Conservation (phyloP, 2,888 invertebrate species). For the Crioceris asparagi region DNA sequence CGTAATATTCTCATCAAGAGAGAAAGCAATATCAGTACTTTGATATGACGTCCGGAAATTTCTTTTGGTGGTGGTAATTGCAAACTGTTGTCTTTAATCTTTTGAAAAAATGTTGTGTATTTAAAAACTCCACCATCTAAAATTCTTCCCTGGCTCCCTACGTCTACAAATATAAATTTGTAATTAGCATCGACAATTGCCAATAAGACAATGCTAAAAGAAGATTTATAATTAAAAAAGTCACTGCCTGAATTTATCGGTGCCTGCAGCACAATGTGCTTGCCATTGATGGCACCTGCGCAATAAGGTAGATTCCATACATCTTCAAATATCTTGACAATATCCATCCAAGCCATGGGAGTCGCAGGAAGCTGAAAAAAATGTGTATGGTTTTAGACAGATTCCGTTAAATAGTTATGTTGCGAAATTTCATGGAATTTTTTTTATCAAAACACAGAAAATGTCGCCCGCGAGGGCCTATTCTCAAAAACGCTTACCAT, state of each 20-base stretch:
- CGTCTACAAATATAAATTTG: slow-evolving; percentile 28
- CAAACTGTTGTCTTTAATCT: background rate
- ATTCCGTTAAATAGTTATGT: no score
- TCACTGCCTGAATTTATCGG: slow-evolving; percentile 24
- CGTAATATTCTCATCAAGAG: slow-evolving; percentile 7
- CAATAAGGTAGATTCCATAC: slow-evolving; percentile 10
- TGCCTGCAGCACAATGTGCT: slow-evolving; percentile 25
- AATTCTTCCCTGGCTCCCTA: slow-evolving; percentile 27
- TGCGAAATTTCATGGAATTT: no score
- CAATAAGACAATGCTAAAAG: slow-evolving; percentile 30
- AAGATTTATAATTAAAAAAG: slow-evolving; percentile 27
- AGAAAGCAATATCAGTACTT: slow-evolving; percentile 8
- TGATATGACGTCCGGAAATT: background rate
- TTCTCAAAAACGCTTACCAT: no score
- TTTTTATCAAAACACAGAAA: no score
- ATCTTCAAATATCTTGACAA: slow-evolving; percentile 5
- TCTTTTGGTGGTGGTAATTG: background rate
- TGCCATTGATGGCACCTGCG: slow-evolving; percentile 28
- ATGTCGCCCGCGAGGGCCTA: no score
- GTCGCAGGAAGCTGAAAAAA: slow-evolving; percentile 8
- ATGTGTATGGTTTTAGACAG: no score
- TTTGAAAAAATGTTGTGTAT: slow-evolving; percentile 1
- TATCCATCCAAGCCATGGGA: slow-evolving; percentile 4
- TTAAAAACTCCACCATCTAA: slow-evolving; percentile 26
- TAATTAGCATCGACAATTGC: slow-evolving; percentile 33